Percentiles rank a stretch among this genome's conserved stretches.
These are phyloP conservation scores for Urocynchramus pylzowi DNA, from an alignment of 2,113 vertebrate species.

Conservation along the genomic window DNA sequence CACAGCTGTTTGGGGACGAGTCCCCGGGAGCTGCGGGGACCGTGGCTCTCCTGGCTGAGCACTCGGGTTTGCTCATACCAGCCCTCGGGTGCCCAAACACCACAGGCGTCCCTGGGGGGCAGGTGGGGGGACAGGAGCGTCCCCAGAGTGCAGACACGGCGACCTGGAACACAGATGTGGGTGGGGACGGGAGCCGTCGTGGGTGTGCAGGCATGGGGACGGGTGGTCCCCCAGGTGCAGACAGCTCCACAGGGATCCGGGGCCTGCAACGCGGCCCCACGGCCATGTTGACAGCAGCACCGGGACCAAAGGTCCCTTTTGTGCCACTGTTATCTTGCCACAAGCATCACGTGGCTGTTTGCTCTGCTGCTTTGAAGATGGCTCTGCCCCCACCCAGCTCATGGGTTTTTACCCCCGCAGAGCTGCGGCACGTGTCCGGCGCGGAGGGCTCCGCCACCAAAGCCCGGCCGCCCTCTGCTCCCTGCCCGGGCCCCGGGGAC, in stretches of 20 bases:
- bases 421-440: background rate
- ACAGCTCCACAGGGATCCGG: accelerated
- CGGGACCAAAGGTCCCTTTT: conserved; percentile 18
- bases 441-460: accelerated
- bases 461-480: background rate
- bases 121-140: background rate
- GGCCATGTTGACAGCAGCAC: background rate
- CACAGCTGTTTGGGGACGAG: background rate
- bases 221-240: background rate
- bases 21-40: accelerated
- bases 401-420: accelerated
- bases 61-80: background rate
- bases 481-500: accelerated
- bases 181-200: background rate
- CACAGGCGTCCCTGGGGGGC: background rate
- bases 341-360: conserved; percentile 12
- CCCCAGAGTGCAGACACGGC: background rate
- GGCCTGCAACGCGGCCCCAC: background rate
- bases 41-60: background rate
- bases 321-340: background rate
- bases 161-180: background rate
- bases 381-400: background rate
- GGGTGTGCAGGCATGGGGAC: background rate
- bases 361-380: background rate
- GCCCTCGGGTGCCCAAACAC: background rate